A percentile compares a stretch with the other conserved stretches of the same genome.
Conservation (phyloP, 2,888 invertebrate species). For the Drosophila picticornis region DNA sequence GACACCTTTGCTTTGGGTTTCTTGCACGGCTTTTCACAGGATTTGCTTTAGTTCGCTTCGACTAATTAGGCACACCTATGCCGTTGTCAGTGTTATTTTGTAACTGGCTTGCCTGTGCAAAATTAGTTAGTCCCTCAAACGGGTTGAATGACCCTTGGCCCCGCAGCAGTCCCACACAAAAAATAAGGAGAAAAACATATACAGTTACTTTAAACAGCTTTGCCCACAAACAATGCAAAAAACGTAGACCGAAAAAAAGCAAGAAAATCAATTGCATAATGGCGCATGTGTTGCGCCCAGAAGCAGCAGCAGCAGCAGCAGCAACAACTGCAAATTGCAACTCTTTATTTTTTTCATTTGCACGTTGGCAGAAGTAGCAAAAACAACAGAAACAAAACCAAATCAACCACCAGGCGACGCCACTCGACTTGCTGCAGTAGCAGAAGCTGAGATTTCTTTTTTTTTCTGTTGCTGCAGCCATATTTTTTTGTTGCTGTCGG, state of each 20-base stretch:
- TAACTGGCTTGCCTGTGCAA: conserved; percentile 37
- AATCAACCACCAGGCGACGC: conserved; percentile 66
- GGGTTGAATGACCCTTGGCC: conserved; percentile 68
- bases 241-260: conserved; percentile 40
- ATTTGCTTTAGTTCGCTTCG: conserved; percentile 63
- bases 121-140: conserved; percentile 61
- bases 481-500: conserved; percentile 66
- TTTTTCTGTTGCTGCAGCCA: conserved; percentile 68
- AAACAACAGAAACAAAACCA: conserved; percentile 31
- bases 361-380: conserved; percentile 50
- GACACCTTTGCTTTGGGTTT: conserved; percentile 70
- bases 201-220: conserved; percentile 48
- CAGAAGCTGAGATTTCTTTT: conserved; percentile 67
- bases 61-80: conserved; percentile 72
- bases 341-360: conserved; percentile 70
- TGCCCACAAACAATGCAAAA: conserved; percentile 57
- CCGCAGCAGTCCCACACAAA: conserved; percentile 27
- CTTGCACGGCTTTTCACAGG: conserved; percentile 54
- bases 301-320: conserved; percentile 35
- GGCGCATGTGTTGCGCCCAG: conserved; percentile 77
- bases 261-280: conserved; percentile 82
- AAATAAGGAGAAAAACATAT: conserved; percentile 12
- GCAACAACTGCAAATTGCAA: conserved; percentile 63
- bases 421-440: conserved; percentile 63
- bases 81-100: conserved; percentile 9